Evolutionary conservation across 2,888 invertebrate species (phyloP).

Genomic region (Tipula unca): DNA sequence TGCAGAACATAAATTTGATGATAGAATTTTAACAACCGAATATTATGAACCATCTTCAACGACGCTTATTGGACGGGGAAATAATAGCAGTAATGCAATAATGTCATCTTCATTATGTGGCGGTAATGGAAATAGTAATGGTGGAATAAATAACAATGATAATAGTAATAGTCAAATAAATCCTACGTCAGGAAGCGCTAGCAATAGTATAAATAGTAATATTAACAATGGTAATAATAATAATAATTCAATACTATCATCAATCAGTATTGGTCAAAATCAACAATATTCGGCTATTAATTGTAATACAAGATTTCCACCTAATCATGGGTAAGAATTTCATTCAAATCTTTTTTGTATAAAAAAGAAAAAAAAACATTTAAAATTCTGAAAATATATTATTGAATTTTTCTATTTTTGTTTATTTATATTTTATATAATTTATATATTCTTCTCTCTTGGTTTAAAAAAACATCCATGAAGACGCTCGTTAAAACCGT

Average conservation of each 20-base stretch:
- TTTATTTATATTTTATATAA: not conserved
- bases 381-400: not conserved
- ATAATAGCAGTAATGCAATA: conserved; percentile 20
- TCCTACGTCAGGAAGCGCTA: not conserved
- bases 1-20: conserved; percentile 81
- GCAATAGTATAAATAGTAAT: not conserved
- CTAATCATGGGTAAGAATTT: conserved; percentile 46
- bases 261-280: not conserved
- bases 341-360: conserved; percentile 3
- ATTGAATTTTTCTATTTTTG: not conserved
- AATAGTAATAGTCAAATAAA: conserved; percentile 15
- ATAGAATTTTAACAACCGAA: conserved; percentile 77
- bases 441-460: not conserved
- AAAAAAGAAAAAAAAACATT: not conserved
- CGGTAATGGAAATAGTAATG: not conserved
- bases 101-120: not conserved
- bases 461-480: not conserved
- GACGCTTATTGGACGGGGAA: conserved; percentile 36
- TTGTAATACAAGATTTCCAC: conserved; percentile 40
- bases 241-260: not conserved
- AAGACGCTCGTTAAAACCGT: not conserved
- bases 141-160: conserved; percentile 15
- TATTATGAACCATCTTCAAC: conserved; percentile 82
- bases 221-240: conserved; percentile 15
- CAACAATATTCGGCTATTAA: not conserved